Percentiles rank a stretch among this genome's conserved stretches.
phyloP scores from a whole-genome alignment of 37 sponge, comb jelly and placozoan species.

The Beroe forskalii region DNA sequence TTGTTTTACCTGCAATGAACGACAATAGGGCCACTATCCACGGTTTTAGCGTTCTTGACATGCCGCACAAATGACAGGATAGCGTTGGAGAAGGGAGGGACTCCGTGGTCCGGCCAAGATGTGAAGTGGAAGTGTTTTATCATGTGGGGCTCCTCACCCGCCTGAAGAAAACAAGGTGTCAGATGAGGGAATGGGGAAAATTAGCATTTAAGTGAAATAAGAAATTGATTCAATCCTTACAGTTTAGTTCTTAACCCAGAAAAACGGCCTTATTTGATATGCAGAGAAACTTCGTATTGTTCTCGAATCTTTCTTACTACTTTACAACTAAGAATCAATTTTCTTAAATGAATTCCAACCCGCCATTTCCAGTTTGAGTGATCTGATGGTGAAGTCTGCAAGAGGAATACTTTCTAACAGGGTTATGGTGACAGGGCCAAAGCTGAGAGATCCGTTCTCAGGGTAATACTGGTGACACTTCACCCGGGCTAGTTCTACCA shows the following conservation, averaged over 20 bases:
- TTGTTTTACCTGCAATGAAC: slow-evolving; percentile 42
- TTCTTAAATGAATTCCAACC: neutral
- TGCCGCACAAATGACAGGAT: slow-evolving; percentile 33
- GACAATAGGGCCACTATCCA: slow-evolving; percentile 4
- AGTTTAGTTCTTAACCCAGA: neutral
- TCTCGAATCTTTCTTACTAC: neutral
- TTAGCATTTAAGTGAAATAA: too few species aligned
- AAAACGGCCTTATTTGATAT: neutral
- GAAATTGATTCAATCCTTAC: too few species aligned
- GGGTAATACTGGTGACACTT: slow-evolving; percentile 93
- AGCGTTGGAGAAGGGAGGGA: slow-evolving; percentile 22
- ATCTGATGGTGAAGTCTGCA: slow-evolving; percentile 74
- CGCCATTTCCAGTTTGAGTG: slow-evolving; percentile 45
- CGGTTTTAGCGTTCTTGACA: slow-evolving; percentile 23
- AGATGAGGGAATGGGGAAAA: too few species aligned
- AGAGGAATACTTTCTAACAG: slow-evolving; percentile 72
- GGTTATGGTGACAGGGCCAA: slow-evolving; percentile 71
- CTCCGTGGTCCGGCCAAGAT: slow-evolving; percentile 48
- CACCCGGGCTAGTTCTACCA: slow-evolving; percentile 66
- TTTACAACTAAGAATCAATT: neutral
- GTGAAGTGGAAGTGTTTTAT: slow-evolving; percentile 46
- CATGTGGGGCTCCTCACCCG: slow-evolving; percentile 10
- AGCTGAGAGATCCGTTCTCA: slow-evolving; percentile 60
- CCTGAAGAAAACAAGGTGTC: neutral
- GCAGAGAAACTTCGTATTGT: neutral